Evolutionary conservation across 2,797 vertebrate genomes (phyloP).

Genomic region (Rhinatrema bivittatum): DNA sequence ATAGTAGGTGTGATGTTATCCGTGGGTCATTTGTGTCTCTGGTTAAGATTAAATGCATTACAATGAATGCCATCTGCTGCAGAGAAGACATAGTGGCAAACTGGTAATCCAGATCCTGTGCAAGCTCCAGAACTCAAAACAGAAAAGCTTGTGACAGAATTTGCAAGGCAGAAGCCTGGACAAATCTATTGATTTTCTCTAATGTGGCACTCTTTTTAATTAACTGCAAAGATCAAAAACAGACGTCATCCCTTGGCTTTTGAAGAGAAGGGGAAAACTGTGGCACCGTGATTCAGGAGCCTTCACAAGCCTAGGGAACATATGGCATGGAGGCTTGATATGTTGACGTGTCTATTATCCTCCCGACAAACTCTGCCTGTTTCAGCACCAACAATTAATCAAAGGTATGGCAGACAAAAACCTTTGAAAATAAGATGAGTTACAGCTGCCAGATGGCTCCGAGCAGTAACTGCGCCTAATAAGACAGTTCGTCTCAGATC

Average conservation of each 20-base stretch:
- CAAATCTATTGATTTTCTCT: conserved; percentile 5
- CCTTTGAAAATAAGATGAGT: background rate
- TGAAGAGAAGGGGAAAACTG: background rate
- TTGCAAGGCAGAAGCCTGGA: no score
- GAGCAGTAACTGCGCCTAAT: background rate
- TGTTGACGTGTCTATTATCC: background rate
- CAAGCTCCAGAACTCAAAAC: no score
- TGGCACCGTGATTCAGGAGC: background rate
- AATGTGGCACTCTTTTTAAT: conserved; percentile 1
- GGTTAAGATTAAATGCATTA: no score
- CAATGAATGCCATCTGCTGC: no score
- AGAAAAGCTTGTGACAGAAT: no score
- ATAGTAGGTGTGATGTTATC: no score
- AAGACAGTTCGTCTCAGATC: conserved; percentile 4
- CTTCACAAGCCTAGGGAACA: background rate
- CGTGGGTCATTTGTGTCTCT: no score
- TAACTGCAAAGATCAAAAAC: conserved; percentile 8
- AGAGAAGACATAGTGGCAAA: no score
- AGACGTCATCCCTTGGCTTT: background rate
- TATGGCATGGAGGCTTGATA: background rate
- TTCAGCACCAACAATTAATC: conserved; percentile 8
- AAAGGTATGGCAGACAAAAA: background rate
- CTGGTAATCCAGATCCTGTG: no score
- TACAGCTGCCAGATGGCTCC: background rate
- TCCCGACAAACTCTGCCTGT: conserved; percentile 3